Conservation (phyloP, 1,140 invertebrate species). For the Sinonovacula constricta region DNA sequence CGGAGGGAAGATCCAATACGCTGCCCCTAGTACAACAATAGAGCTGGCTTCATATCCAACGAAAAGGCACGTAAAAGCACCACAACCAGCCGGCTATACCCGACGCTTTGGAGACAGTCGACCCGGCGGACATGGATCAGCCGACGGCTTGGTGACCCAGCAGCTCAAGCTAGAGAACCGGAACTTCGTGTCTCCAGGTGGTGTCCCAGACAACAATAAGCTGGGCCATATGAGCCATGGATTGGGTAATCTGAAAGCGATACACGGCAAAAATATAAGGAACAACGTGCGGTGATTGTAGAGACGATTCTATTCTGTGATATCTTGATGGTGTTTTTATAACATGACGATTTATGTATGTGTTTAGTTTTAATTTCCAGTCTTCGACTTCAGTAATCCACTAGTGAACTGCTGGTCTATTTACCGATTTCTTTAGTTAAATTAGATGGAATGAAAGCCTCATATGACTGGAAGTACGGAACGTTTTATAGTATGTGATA, state of each 20-base stretch:
- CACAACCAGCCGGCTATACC: background rate
- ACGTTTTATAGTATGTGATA: too few relatives aligned
- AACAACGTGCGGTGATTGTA: too few relatives aligned
- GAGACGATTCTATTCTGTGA: too few relatives aligned
- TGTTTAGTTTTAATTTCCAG: too few relatives aligned
- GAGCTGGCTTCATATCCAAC: background rate
- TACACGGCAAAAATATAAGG: constrained; percentile 37
- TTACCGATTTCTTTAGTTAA: too few relatives aligned
- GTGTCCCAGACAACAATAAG: too few relatives aligned
- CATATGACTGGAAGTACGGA: too few relatives aligned
- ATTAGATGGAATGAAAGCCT: too few relatives aligned
- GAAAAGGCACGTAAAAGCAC: background rate
- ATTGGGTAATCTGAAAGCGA: constrained; percentile 18
- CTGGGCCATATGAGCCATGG: constrained; percentile 17
- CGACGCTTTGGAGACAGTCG: background rate
- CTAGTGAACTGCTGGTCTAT: too few relatives aligned
- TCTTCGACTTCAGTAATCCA: too few relatives aligned
- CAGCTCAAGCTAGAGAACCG: constrained; percentile 33
- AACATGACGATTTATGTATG: too few relatives aligned
- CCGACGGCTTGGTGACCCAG: constrained; percentile 23
- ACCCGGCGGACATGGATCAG: background rate
- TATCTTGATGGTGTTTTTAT: too few relatives aligned
- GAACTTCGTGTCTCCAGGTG: background rate
- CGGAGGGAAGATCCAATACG: constrained; percentile 3
- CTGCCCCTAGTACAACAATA: background rate